Base-by-base conservation (phyloP, 2,888 invertebrate genomes). In the Brenthis daphne region DNA sequence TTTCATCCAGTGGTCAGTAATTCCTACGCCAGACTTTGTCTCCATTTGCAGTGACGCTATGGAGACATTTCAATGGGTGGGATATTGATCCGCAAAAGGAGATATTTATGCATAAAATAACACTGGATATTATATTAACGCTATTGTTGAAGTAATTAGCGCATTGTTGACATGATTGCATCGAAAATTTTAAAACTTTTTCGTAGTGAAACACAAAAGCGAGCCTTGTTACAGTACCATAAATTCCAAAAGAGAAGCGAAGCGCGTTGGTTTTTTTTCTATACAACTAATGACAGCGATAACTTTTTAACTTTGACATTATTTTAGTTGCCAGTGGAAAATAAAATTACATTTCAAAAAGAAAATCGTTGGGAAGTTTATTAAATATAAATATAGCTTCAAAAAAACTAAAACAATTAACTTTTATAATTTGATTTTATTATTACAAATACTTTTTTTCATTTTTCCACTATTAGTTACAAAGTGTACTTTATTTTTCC, bases 211-310 rank as follows among this genome's bases (percentile, higher is more conserved):
- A 89, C 83, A 92, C 91, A 91, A 92, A 90, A 92, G 89, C 82
- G 84, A 92, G 91, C 92, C 92, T 92, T 92, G 92, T 92, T 91
- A 89, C 92, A 81, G 87, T 86, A 88, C 88, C 89, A 92, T 92
- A 92, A 92, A 92, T 92, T 90, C 92, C 92, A 92, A 72, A 72
- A 92, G 92, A 91, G 92, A 92, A 92, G 91, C 90, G 91, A 87
- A 85, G 89, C 90, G 91, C 88, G 85, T 86, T 89, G 82, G 78
- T 89, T 91, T 90, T 89, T 91, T 92, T 78, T 90, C 87, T 78
- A 80, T 80, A 81, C 79, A 84, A 87, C 84, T 89, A 89, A 87
- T 91, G 92, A 90, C 91, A 90, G 90, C 78, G 75, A 78, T 77
- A 79, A 77, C 80, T 88, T 89, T 88, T 83, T 83, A 83, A 80